phyloP scores from a whole-genome alignment of 2,888 invertebrate genomes.

The Eustalomyia histrio region DNA sequence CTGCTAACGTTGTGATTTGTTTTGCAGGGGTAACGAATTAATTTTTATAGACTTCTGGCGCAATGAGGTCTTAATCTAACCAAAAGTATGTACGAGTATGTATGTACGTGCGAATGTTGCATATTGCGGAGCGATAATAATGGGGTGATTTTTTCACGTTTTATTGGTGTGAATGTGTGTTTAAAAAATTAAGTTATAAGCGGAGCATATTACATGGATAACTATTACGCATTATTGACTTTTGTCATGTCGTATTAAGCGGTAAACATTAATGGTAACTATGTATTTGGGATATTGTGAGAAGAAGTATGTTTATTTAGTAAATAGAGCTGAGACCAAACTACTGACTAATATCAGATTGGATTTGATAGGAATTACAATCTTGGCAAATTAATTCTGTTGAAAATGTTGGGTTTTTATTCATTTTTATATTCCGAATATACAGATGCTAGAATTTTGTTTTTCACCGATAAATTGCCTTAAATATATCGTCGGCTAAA shows the following conservation, averaged over 20 bases:
- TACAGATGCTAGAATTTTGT: no score
- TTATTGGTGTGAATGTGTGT: constrained; percentile 29
- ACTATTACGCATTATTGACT: constrained; percentile 63
- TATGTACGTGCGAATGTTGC: neutral
- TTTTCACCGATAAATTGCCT: no score
- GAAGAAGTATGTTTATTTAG: no score
- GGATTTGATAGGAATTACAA: no score
- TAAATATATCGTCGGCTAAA: no score
- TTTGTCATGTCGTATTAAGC: constrained; percentile 50
- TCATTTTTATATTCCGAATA: no score
- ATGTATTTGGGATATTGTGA: no score
- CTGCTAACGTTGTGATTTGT: constrained; percentile 23
- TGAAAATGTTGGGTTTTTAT: no score
- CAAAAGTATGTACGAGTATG: constrained; percentile 34
- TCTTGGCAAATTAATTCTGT: no score
- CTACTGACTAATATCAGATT: no score
- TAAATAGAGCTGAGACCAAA: no score
- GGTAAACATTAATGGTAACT: neutral
- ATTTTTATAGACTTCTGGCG: constrained; percentile 50
- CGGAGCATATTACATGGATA: constrained; percentile 51
- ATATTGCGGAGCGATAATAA: neutral
- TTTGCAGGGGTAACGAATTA: constrained; percentile 55
- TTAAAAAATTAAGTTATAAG: constrained; percentile 39
- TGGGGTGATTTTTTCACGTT: constrained; percentile 4
- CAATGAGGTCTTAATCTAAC: constrained; percentile 63